Percentiles rank a stretch among this genome's conserved stretches.
phyloP scores from a whole-genome alignment of 2,113 vertebrate species.

The Microcebus jonahi region DNA sequence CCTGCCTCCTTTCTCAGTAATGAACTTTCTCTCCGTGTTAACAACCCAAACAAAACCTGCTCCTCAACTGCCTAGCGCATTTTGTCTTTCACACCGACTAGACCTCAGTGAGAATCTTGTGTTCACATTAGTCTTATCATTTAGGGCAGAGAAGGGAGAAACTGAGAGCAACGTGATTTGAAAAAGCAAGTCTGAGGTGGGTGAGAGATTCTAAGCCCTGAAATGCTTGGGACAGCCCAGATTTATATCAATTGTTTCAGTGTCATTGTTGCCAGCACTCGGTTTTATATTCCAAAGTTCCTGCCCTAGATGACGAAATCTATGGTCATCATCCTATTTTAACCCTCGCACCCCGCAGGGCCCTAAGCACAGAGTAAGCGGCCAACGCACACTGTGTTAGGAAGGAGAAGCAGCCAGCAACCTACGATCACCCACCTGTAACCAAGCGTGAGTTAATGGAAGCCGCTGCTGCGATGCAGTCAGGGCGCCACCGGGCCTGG shows the following conservation, averaged over 20 bases:
- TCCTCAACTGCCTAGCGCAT: neutral
- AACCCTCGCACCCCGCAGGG: neutral
- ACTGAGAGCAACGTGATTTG: neutral
- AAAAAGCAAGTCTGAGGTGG: neutral
- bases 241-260: neutral
- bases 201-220: neutral
- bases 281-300: neutral
- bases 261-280: too few relatives aligned
- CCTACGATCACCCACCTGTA: rapidly evolving
- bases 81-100: neutral
- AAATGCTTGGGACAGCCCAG: neutral
- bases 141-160: neutral
- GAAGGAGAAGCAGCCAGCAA: neutral
- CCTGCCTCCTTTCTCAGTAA: neutral
- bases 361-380: too few relatives aligned
- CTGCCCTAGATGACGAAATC: neutral
- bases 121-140: neutral
- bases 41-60: neutral
- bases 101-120: neutral
- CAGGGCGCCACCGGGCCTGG: rapidly evolving
- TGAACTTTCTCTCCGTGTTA: neutral
- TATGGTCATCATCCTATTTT: rapidly evolving
- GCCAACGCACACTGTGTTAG: too few relatives aligned
- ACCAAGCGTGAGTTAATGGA: rapidly evolving
- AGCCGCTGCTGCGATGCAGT: rapidly evolving